Base-by-base conservation (phyloP, 1,140 invertebrate species). In the Diorhabda sublineata region DNA sequence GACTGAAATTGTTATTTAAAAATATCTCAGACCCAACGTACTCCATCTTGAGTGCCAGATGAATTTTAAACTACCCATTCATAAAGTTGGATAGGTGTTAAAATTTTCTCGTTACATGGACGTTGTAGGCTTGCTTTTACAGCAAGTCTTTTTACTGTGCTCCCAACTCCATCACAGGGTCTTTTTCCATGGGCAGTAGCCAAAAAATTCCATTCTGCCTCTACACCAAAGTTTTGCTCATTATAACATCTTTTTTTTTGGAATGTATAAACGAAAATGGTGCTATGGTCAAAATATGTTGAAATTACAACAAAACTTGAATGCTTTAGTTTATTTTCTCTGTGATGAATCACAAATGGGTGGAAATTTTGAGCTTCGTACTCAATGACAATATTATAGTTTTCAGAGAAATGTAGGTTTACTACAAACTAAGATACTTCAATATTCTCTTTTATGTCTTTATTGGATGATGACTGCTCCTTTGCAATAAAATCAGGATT, bases 121-220 rank as follows among this genome's bases (percentile, higher is more conserved):
- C 72, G 57, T 70, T 73, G 70, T 57, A 77, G 58, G 52, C 71
- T 76, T 6, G 72, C 64, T 52, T 66, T 69, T 5, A 56, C 64
- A 0, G 74, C 77, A 42, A 58, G n/a, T 45, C 72, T 58, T 69
- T 74, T 74, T 0, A 75, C 64, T 11, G 71, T 73, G 8, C 71
- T 73, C 9, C 73, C 74, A 26, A 78, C 45, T 3, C 76, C 77
- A 69, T 77, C 74, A 64, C 72, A 76, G 57, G 70, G 68, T 26
- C 68, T 68, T 74, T 78, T 78, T 9, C 80, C 80, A 71, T 80
- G 80, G 11, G 73, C 44, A 42, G 78, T 78, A 8, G 77, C 78
- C 65, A 52, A 72, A 80, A 81, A 80, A 63, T 73, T 60, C 74
- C 78, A 79, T 67, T 81, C 74, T 42, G 78, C 75, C 26, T 78